Evolutionary conservation across 1,140 invertebrate species (phyloP).

Genomic region (Heterodera carotae): DNA sequence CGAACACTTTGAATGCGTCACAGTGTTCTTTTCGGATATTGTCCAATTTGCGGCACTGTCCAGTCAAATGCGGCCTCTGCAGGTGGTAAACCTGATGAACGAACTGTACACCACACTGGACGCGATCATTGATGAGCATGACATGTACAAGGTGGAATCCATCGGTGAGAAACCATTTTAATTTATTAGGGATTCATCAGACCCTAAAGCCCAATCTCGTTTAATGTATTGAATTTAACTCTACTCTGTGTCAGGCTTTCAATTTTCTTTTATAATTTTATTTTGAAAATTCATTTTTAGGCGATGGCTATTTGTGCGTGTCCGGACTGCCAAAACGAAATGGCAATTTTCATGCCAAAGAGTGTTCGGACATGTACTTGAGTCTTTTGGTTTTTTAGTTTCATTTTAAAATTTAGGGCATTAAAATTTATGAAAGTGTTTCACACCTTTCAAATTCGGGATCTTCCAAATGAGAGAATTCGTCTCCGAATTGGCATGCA

Average conservation of each 20-base stretch:
- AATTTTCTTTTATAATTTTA: too few species aligned
- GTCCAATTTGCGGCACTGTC: conserved; percentile 86
- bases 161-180: conserved; percentile 68
- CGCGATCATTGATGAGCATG: conserved; percentile 75
- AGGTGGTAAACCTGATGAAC: conserved; percentile 81
- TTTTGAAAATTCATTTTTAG: conserved; percentile 71
- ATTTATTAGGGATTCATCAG: conserved; percentile 54
- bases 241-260: too few species aligned
- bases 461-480: conserved; percentile 79
- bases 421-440: conserved; percentile 61
- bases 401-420: too few species aligned
- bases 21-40: conserved; percentile 86
- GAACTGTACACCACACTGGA: conserved; percentile 81
- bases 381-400: too few species aligned
- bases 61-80: conserved; percentile 79
- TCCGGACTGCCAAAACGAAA: conserved; percentile 72
- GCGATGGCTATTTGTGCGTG: conserved; percentile 72
- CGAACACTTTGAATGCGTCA: conserved; percentile 60
- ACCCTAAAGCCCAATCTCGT: too few species aligned
- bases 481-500: conserved; percentile 74
- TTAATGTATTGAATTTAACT: too few species aligned
- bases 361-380: conserved; percentile 69
- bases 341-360: conserved; percentile 70
- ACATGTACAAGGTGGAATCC: conserved; percentile 77
- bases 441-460: conserved; percentile 79